Evolutionary conservation across 2,113 vertebrate species (phyloP).

Genomic region (Aegotheles bennettii): DNA sequence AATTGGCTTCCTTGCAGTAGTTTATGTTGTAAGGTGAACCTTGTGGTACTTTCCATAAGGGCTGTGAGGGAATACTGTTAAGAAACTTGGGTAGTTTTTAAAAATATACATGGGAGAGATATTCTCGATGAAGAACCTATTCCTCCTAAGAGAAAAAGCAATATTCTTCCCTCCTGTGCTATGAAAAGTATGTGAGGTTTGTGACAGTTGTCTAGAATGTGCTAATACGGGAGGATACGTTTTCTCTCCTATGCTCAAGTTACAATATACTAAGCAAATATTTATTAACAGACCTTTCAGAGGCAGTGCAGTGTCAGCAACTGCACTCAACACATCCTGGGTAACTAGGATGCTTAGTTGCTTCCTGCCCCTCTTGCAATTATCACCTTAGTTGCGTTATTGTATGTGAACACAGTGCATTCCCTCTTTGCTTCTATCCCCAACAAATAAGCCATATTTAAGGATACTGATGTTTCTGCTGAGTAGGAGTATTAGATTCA

Average conservation of each 20-base stretch:
- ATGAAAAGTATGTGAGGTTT: not conserved
- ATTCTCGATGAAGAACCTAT: not conserved
- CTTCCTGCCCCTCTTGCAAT: not conserved
- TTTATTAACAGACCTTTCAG: slow-evolving; percentile 44
- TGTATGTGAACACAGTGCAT: not conserved
- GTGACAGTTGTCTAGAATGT: not conserved
- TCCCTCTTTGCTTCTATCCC: not conserved
- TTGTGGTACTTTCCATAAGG: not conserved
- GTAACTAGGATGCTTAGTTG: not conserved
- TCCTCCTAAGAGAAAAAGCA: not conserved
- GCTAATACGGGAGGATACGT: not conserved
- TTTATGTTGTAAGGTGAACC: not conserved
- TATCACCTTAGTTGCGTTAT: not conserved
- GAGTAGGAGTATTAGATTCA: not conserved
- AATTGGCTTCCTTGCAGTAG: not conserved
- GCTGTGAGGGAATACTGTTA: not conserved
- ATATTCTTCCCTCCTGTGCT: not conserved
- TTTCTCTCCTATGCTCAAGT: not conserved
- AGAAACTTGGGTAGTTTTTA: not conserved
- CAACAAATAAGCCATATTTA: not conserved
- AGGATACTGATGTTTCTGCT: not conserved
- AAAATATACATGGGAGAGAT: not conserved
- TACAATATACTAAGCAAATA: slow-evolving; percentile 55
- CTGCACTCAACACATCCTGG: not conserved
- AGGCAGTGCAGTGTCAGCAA: slow-evolving; percentile 9